Base-by-base conservation (phyloP, 2,888 invertebrate species). In the Muschampia staudingeri region DNA sequence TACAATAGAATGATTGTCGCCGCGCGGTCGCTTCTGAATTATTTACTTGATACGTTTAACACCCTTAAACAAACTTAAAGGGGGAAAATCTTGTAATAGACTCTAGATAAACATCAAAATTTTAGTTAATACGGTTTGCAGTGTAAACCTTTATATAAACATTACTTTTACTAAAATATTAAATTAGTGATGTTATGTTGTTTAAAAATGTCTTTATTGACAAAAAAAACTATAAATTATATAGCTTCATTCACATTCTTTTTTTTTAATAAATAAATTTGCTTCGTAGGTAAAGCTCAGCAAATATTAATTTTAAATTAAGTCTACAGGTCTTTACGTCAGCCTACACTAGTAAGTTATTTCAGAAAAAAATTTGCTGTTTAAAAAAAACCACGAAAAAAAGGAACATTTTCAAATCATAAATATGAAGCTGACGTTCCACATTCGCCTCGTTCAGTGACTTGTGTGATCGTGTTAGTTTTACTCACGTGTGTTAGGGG, bases 1-100 rank as follows among this genome's bases (percentile, higher is more conserved):
- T 67, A 92, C 91, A 93, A 92, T 89, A 90, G 83, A 83, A 85
- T 87, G 89, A 92, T 94, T 93, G 93, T 94, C 77, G 86, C 84
- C 86, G 86, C 89, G 91, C 92, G 90, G 85, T 90, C 90, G 87
- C 85, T 90, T 40, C 67, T 65, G 14, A 67, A 48, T 48, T 75
- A 67, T 48, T 67, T 75, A 67, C 34, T 48, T 56, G 52, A 69
- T 61, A 52, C 56, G 25, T 52, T n/a, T 52, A 19, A 42, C 69
- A 61, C 71, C 71, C 61, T 52, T 42, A 61, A 12, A 40, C 9
- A 25, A 8, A 25, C 40, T 8, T 5, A 40, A 56, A 56, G 56
- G 56, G 16, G 16, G 19, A 9, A 9, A 56, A 56, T 56, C 19
- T 56, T 56, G 8, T 56, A 19, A 56, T 56, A 56, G 25, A 56